Base-by-base conservation (phyloP, 2,797 vertebrate genomes). In the Poecilia wingei region DNA sequence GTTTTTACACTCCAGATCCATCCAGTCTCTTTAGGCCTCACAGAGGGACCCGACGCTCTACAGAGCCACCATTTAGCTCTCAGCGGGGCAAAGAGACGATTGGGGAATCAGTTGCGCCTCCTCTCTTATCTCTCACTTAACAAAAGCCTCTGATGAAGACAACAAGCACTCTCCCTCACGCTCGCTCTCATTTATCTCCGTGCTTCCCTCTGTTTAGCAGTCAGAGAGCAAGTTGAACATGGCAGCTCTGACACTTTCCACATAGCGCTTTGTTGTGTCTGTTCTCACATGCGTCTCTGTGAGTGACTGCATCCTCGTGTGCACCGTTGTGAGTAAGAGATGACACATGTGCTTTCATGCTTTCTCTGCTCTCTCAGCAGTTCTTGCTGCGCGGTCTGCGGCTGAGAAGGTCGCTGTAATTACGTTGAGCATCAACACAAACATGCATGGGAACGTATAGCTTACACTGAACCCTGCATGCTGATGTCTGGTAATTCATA, bases 111-210 rank as follows among this genome's bases (percentile, higher is more conserved):
- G 84, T 86, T 45, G 53, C 85, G 91, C 75, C 87, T 90, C 87
- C 80, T 91, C 89, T 91, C 88, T 94, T 93, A 91, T 93, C 92
- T 94, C 86, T 89, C 90, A 91, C 91, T 92, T 93, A 94, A 92
- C 91, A 92, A 93, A 93, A 88, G 86, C 91, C 85, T 94, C 85
- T 92, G 92, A 95, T 95, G 90, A 94, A 94, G 92, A 94, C 92
- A 93, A 94, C 92, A 92, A 90, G 90, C 82, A 25, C 82, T 88
- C 83, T 88, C 76, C 75, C 84, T 80, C 81, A 74, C 45, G 49
- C 90, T 81, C 82, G 76, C 43, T 88, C 86, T 91, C 90, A 84
- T 92, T 90, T 92, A 84, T 92, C 90, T 90, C 82, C 20, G 47
- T 85, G 85, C 85, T 86, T 81, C 82, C 78, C 78, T 89, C 89